Base-by-base conservation (phyloP, 1,140 invertebrate genomes). In the Magallana gigas region DNA sequence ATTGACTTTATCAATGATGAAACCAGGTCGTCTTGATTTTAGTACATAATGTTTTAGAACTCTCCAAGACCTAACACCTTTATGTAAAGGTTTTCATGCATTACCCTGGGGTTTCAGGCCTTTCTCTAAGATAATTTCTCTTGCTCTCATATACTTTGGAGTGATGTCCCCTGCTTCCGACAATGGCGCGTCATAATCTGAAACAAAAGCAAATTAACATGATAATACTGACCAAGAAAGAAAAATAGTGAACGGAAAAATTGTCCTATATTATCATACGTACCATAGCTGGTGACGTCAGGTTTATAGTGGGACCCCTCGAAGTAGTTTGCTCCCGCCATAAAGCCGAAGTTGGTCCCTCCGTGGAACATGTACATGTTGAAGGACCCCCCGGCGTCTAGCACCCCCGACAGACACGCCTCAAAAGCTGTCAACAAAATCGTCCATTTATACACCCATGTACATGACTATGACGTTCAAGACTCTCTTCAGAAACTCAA, bases 361-460 rank as follows among this genome's bases (percentile, higher is more conserved):
- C 96, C 96, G 91, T 96, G 96, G 90, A 97, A 96, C 96, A 97
- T 97, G 93, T 97, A 97, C 89, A 96, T 95, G 92, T 96, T 97
- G 68, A 97, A 95, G 9, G 96, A 96, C n/a, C 95, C 95, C 57
- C 95, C 94, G 83, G 94, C 92, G 16, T 92, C 87, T 18, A 96
- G 91, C 59, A 96, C 94, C 3, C 91, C 86, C 57, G 91, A 91
- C 29, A 96, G 86, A n/a, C 90, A 91, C 1, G 92, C 86, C 14
- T 87, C 90, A 90, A 94, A 95, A 18, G 91, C 95, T 95, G 88
- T 48, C 57, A 89, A 91, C 16, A 64, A 18, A 64, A 18, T 48
- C 36, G 5, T 5, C 36, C 36, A 48, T 48, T 48, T 48, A 36
- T 3, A 48, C 36, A 2, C 36, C 3, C 5, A 0, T 48, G 5